Evolutionary conservation across 2,888 invertebrate species (phyloP).

Genomic region (Mactromeris polynyma): DNA sequence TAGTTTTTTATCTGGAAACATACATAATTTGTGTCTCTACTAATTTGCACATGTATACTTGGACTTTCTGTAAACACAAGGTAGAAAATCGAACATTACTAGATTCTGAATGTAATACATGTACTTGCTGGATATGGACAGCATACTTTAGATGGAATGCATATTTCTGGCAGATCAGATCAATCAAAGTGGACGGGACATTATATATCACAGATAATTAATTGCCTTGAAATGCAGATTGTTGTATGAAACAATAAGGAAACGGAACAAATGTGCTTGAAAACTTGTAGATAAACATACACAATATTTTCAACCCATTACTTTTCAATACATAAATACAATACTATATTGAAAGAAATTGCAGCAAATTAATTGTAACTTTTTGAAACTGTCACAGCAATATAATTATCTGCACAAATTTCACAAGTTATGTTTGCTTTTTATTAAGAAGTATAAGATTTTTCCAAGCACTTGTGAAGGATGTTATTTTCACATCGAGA

Average conservation of each 20-base stretch:
- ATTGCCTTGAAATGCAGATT: background rate
- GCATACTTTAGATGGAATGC: too few relatives aligned
- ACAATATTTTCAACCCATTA: too few relatives aligned
- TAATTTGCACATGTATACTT: too few relatives aligned
- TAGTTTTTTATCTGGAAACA: background rate
- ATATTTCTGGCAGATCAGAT: background rate
- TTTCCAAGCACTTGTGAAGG: background rate
- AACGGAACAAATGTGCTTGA: background rate
- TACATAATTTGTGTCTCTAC: too few relatives aligned
- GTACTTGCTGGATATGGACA: too few relatives aligned
- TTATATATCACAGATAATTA: slow-evolving; percentile 1
- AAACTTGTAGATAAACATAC: too few relatives aligned
- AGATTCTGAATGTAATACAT: background rate
- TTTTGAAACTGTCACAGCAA: too few relatives aligned
- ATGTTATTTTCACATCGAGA: background rate
- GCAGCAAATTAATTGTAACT: too few relatives aligned
- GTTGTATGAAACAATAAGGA: background rate
- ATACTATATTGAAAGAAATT: too few relatives aligned
- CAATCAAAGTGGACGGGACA: background rate
- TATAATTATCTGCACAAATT: too few relatives aligned
- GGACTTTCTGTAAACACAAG: background rate
- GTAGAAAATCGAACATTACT: background rate
- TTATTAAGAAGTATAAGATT: background rate
- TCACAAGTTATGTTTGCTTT: background rate
- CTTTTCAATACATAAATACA: too few relatives aligned